phyloP scores from a whole-genome alignment of 2,797 vertebrate species.

The Danionella dracula region DNA sequence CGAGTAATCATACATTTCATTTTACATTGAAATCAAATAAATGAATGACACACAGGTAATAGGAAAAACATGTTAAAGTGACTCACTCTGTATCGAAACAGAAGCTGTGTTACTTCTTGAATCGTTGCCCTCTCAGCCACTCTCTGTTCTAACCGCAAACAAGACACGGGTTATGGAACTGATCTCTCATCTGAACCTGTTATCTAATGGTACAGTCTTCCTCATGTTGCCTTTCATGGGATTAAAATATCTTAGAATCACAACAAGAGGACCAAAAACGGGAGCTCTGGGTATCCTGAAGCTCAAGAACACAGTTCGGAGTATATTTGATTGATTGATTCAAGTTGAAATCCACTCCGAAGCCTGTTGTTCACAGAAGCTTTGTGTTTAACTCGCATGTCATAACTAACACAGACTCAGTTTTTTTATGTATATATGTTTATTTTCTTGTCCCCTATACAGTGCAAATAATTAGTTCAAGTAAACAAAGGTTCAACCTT shows the following conservation, averaged over 20 bases:
- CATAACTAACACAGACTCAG: no score
- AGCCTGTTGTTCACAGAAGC: no score
- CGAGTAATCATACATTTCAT: neutral
- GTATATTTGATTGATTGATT: no score
- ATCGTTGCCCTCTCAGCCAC: neutral
- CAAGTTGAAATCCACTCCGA: no score
- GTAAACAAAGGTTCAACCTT: no score
- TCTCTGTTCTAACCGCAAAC: neutral
- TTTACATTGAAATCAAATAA: neutral
- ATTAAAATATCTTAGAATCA: neutral
- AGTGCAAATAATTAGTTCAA: no score
- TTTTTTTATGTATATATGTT: no score
- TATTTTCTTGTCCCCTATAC: no score
- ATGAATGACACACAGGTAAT: neutral
- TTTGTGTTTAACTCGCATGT: no score
- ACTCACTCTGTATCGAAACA: neutral
- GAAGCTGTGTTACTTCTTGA: neutral
- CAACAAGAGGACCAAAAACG: neutral
- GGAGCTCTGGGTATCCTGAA: neutral
- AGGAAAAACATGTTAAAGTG: neutral
- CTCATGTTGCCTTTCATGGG: neutral
- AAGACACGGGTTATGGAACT: no score
- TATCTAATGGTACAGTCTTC: neutral
- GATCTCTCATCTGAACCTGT: neutral
- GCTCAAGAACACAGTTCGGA: no score